These are phyloP conservation scores for Nesoenas mayeri DNA, from an alignment of 2,113 vertebrate species.

Conservation along the genomic window DNA sequence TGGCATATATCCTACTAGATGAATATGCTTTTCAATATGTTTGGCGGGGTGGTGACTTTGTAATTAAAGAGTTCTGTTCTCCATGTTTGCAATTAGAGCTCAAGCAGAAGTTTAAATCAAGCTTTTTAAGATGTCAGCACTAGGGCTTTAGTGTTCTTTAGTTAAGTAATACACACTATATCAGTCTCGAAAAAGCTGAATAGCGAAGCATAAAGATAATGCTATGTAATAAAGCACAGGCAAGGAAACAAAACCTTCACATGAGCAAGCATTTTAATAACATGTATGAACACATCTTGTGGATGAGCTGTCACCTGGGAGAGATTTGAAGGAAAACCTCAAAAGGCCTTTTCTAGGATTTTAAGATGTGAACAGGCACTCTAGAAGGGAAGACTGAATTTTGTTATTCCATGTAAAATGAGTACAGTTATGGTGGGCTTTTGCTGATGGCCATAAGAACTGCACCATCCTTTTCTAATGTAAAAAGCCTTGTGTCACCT, in stretches of 20 bases:
- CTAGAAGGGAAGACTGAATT: neutral
- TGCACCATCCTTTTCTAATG: neutral
- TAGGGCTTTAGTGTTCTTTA: neutral
- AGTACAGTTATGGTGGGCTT: neutral
- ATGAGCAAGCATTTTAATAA: neutral
- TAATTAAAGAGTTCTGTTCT: neutral
- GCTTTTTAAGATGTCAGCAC: neutral
- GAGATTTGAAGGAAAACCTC: neutral
- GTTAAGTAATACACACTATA: neutral
- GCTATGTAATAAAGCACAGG: neutral
- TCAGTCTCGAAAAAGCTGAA: neutral
- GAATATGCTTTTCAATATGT: neutral
- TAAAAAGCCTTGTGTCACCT: neutral
- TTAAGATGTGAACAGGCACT: neutral
- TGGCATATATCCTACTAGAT: neutral
- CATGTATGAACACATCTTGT: fast-evolving
- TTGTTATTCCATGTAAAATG: neutral
- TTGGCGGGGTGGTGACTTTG: neutral
- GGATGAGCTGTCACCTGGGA: neutral
- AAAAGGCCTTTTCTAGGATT: neutral
- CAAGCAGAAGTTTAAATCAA: neutral
- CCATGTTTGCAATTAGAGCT: neutral
- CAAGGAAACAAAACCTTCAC: neutral
- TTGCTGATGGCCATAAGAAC: neutral
- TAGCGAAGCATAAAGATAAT: neutral